Base-by-base conservation (phyloP, 2,113 vertebrate species). In the Opisthocomus hoazin region DNA sequence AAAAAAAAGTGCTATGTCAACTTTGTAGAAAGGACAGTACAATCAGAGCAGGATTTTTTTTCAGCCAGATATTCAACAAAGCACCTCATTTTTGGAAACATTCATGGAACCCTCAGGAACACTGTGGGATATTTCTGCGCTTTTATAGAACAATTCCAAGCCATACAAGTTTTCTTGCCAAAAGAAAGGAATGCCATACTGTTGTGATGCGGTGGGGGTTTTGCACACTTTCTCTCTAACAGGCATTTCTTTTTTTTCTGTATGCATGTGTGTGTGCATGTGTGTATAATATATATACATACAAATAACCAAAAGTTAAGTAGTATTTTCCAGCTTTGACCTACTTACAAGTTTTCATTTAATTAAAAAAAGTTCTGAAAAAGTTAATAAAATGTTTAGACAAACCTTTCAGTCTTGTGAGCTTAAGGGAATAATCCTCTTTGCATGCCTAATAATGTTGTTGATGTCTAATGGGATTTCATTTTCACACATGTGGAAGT, bases 401-500 rank as follows among this genome's bases (percentile, higher is more conserved):
- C 65, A 89, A 96, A 92, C 92, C 92, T 94, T 89, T 94, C 89
- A 84, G 74, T 77, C 93, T 37, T 81, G 80, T 78, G 96, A 91
- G 93, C 73, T 96, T 93, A 93, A 89, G 87, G 74, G 54, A 90
- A 74, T 94, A 95, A 94, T 95, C 81, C 74, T 91, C 71, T 91
- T 82, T 95, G 93, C 90, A 91, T 93, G 86, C 79, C 84, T 92
- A 89, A 93, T 92, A 87, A 85, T 95, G 95, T 96, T 94, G 61
- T 94, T 96, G 97, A 94, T 96, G 97, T 97, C 98, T 97, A 97
- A 98, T 97, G 97, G 98, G 98, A 98, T 96, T 95, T 97, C 29
- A 56, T 90, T 93, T 91, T 79, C 89, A 94, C 87, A 90, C 90
- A 97, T 98, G 88, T 98, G 97, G 96, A 97, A 97, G 96, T 97